Conservation (phyloP, 2,113 vertebrate species). For the Anolis carolinensis region DNA sequence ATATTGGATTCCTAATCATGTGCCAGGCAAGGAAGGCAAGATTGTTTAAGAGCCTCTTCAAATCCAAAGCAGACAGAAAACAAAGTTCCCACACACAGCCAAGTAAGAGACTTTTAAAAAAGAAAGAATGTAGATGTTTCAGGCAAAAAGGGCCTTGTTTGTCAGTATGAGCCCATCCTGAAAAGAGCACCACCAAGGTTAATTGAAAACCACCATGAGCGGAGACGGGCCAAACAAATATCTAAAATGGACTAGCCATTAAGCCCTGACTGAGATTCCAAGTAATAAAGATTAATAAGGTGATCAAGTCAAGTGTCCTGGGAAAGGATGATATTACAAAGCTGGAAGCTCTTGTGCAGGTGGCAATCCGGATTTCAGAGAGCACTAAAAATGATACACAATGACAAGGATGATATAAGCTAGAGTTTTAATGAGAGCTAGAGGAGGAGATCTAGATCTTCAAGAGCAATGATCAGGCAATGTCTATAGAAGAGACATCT, state of each 20-base stretch:
- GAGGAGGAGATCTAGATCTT: neutral
- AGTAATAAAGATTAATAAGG: neutral
- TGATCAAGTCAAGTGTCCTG: neutral
- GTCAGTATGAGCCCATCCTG: neutral
- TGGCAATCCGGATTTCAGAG: neutral
- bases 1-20: neutral
- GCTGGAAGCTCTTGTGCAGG: neutral
- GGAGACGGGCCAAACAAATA: neutral
- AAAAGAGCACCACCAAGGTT: neutral
- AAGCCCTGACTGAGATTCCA: neutral
- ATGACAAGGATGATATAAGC: neutral
- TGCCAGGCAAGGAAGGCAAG: no score
- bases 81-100: neutral
- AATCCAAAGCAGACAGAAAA: no score
- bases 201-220: no score
- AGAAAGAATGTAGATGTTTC: neutral
- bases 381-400: neutral
- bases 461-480: neutral
- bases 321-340: neutral
- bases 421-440: neutral
- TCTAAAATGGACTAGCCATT: neutral
- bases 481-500: neutral
- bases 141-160: neutral
- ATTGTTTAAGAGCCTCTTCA: neutral
- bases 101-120: no score